Percentiles rank a stretch among this genome's conserved stretches.
Conservation (phyloP, 53 echinoderm and acorn worm species). For the Holothuria leucospilota region DNA sequence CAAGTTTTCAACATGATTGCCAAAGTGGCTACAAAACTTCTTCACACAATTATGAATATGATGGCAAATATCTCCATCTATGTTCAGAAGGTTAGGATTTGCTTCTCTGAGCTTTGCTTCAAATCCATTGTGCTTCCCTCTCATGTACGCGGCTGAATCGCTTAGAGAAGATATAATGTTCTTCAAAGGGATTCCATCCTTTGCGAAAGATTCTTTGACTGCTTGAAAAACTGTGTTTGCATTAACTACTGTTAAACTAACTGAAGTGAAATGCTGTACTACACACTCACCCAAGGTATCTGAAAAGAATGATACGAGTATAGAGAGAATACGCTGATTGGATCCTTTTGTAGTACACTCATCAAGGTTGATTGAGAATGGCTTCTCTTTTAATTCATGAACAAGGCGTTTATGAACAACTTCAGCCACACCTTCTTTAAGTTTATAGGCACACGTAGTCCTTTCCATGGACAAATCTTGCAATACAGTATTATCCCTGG, state of each 20-base stretch:
- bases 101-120: conserved; percentile 33
- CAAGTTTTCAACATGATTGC: conserved; percentile 42
- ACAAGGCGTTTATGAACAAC: conserved; percentile 8
- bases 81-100: conserved; percentile 40
- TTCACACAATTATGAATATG: no score
- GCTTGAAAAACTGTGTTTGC: conserved; percentile 48
- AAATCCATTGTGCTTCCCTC: conserved; percentile 52
- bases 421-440: conserved; percentile 51
- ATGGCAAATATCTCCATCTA: no score
- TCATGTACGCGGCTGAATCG: conserved; percentile 65
- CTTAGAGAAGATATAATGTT: conserved; percentile 49
- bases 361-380: conserved; percentile 50
- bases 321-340: conserved; percentile 41
- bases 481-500: conserved; percentile 45
- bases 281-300: conserved; percentile 36
- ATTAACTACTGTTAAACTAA: conserved; percentile 47
- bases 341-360: conserved; percentile 51
- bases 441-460: conserved; percentile 51
- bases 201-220: conserved; percentile 10
- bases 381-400: background rate
- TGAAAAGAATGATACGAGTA: conserved; percentile 54
- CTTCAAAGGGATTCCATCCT: conserved; percentile 45
- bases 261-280: conserved; percentile 48
- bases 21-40: conserved; percentile 25
- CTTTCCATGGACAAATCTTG: conserved; percentile 43